Evolutionary conservation across 2,888 invertebrate genomes (phyloP).

Genomic region (Mesorhabditis spiculigera): DNA sequence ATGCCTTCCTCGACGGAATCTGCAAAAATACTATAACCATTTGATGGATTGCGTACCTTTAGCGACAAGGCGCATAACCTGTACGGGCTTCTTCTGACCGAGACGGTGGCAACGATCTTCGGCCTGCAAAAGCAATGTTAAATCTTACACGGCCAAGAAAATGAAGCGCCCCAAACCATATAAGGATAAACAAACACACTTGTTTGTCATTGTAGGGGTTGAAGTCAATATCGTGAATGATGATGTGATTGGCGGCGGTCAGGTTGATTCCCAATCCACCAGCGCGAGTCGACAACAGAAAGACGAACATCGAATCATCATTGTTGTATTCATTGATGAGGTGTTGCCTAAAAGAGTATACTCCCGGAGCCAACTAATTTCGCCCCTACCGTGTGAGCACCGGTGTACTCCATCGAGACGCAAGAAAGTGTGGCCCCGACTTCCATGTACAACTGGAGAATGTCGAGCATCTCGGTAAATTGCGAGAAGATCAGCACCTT

Average conservation of each 20-base stretch:
- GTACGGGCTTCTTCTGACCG: slow-evolving; percentile 65
- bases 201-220: slow-evolving; percentile 96
- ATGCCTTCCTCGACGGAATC: slow-evolving; percentile 73
- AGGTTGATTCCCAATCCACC: slow-evolving; percentile 91
- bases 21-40: too few species aligned
- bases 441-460: slow-evolving; percentile 82
- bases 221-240: slow-evolving; percentile 94
- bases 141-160: too few species aligned
- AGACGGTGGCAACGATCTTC: slow-evolving; percentile 69
- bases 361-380: background rate
- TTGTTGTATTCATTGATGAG: slow-evolving; percentile 83
- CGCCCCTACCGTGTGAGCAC: slow-evolving; percentile 71
- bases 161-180: background rate
- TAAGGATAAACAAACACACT: slow-evolving; percentile 63
- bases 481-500: slow-evolving; percentile 90
- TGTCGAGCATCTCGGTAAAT: slow-evolving; percentile 89
- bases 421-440: slow-evolving; percentile 73
- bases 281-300: slow-evolving; percentile 66
- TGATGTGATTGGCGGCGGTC: slow-evolving; percentile 88
- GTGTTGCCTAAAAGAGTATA: slow-evolving; percentile 70
- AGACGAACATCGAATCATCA: slow-evolving; percentile 57
- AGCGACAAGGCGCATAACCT: slow-evolving; percentile 78
- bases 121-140: slow-evolving; percentile 66
- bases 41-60: slow-evolving; percentile 65
- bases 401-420: slow-evolving; percentile 85